Evolutionary conservation across 2,797 vertebrate genomes (phyloP), one percentile per base, ranked within the genome.

Genomic region (Sebastes wilsoni): DNA sequence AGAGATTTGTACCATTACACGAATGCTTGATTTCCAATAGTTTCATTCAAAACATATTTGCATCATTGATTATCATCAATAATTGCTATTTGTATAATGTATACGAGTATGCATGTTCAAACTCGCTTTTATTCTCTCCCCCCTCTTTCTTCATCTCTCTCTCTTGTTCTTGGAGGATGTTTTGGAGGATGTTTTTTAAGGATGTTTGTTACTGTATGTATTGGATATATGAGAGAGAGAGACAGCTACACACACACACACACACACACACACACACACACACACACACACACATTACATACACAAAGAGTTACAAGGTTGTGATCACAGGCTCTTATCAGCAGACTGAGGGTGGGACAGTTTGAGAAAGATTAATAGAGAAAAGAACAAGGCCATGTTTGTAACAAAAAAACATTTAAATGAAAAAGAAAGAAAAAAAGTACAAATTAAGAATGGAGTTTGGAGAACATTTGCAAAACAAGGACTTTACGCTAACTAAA

Each of bases 181-280:
- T 38, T 38, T 38, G 36, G 36, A 38, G 36, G 36, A 42, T 14
- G 38, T 42, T 42, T 42, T 42, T 42, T 16, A 42, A 94, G 96
- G 95, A 94, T 95, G 94, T 96, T 97, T 95, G 93, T 94, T 97
- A 95, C 96, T 95, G 95, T 97, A 95, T 95, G 95, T 90, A 83
- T 93, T 94, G 94, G 87, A 95, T 95, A 94, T 96, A 96, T 74
- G 95, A 95, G 96, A 94, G 91, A 95, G 93, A 87, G 91, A 92
- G 92, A 72, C 60, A 25, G 25, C 3, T 3, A n/a, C 75, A 79
- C 64, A 62, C 61, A n/a, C 66, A 62, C 74, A 22, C 30, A 89
- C 92, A 80, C 88, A 36, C 49, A 68, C 68, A 60, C 66, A 65
- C 64, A 18, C 34, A 30, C 71, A 30, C 71, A 38, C 70, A 72